A percentile compares a stretch with the other conserved stretches of the same genome.
phyloP scores from a whole-genome alignment of 2,888 invertebrate genomes.

The Crioceris asparagi region DNA sequence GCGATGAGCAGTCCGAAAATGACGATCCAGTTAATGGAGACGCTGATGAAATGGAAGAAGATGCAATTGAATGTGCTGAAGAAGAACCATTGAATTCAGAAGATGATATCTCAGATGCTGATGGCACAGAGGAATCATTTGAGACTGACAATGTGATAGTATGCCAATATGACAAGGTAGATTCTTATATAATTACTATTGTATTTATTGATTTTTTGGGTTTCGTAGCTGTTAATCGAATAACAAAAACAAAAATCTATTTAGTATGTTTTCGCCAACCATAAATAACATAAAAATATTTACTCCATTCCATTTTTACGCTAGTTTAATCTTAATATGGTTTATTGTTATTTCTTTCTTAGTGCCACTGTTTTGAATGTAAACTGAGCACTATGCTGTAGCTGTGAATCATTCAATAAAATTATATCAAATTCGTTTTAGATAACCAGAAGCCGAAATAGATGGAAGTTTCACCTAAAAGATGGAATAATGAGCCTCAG shows the following conservation, averaged over 20 bases:
- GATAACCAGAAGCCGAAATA: constrained; percentile 95
- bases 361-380: too few relatives aligned
- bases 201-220: not conserved
- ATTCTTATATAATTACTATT: not conserved
- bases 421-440: too few relatives aligned
- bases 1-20: constrained; percentile 52
- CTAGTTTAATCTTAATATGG: too few relatives aligned
- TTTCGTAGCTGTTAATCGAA: not conserved
- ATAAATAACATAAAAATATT: too few relatives aligned
- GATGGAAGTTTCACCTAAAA: constrained; percentile 99
- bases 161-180: constrained; percentile 91
- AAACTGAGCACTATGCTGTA: too few relatives aligned
- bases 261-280: too few relatives aligned
- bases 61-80: constrained; percentile 33
- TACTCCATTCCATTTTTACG: too few relatives aligned
- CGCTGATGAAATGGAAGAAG: constrained; percentile 53
- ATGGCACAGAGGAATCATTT: constrained; percentile 78
- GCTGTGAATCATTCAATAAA: too few relatives aligned
- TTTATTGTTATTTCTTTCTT: too few relatives aligned
- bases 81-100: constrained; percentile 92
- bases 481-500: constrained; percentile 99
- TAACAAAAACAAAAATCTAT: not conserved
- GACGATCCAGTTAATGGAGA: constrained; percentile 49
- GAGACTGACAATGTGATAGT: constrained; percentile 99
- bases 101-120: constrained; percentile 96